Base-by-base conservation (phyloP, 2,797 vertebrate species). In the Gymnocypris eckloni region DNA sequence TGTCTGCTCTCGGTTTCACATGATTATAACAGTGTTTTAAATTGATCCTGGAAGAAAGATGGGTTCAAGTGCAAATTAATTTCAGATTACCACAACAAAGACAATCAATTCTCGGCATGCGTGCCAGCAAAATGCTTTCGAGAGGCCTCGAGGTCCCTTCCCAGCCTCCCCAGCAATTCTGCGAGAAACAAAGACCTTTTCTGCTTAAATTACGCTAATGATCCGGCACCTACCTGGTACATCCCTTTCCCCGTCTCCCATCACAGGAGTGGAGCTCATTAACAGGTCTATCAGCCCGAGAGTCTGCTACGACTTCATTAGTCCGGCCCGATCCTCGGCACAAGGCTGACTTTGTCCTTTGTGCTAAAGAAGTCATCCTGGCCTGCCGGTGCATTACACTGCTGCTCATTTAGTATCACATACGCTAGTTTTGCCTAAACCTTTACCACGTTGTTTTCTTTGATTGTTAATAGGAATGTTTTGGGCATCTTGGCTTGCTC, bases 51-150 rank as follows among this genome's bases (percentile, higher is more conserved):
- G 97, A 97, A 97, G 97, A 99, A 98, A 98, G 97, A 97, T 96
- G 96, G 96, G 97, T 98, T 98, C 96, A 98, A 98, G 97, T 97
- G 97, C 96, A 98, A 99, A 99, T 99, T 98, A 98, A 98, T 98
- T 98, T 98, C 96, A 98, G 97, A 98, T 99, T 97, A 99, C 95
- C 97, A 98, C 97, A 98, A 98, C 97, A 98, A 94, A n/a, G n/a
- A 96, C 97, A 96, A 97, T 97, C 96, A 95, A 96, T 97, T 96
- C 95, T 97, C 94, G 93, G 96, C 94, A 96, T 97, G 98, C 95
- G 95, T 91, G 94, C 95, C 95, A 94, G 96, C 94, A 96, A 97
- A 98, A 97, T 94, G 95, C 96, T 96, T 96, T 95, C 93, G 93
- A 95, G 93, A 96, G 95, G 95, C 95, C 95, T 96, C 95, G 93